Conservation (phyloP, 2,797 vertebrate species). For the Peromyscus attwateri region DNA sequence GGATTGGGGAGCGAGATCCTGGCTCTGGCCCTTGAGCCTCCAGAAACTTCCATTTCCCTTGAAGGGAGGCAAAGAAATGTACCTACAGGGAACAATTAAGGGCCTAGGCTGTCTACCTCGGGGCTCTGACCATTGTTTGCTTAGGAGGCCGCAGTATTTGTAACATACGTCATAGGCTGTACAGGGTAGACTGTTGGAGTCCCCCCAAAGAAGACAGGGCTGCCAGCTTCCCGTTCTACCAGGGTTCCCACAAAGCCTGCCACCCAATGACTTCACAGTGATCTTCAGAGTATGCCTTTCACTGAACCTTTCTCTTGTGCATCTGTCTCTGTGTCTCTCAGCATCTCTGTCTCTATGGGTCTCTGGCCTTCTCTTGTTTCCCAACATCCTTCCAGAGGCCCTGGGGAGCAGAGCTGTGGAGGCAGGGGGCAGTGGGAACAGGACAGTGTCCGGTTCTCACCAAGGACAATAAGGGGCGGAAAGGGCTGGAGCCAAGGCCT, state of each 20-base stretch:
- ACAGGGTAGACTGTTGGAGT: neutral
- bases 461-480: constrained; percentile 84
- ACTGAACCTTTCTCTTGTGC: constrained; percentile 69
- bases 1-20: neutral
- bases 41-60: neutral
- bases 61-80: neutral
- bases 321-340: constrained; percentile 74
- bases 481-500: constrained; percentile 83
- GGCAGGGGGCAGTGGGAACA: constrained; percentile 77
- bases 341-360: constrained; percentile 73
- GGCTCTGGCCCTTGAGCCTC: neutral
- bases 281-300: constrained; percentile 45
- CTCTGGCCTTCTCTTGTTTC: constrained; percentile 80
- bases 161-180: neutral
- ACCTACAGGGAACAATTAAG: constrained; percentile 5
- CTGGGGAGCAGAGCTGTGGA: constrained; percentile 71
- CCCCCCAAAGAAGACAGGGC: constrained; percentile 52
- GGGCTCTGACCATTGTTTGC: neutral
- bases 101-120: neutral
- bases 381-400: constrained; percentile 79
- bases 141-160: neutral
- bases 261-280: constrained; percentile 20
- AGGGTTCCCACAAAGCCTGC: constrained; percentile 61
- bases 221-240: neutral
- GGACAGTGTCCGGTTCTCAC: constrained; percentile 83